These are phyloP conservation scores for Lepilemur ruficaudatus DNA, from an alignment of 2,797 vertebrate species.

Conservation along the genomic window DNA sequence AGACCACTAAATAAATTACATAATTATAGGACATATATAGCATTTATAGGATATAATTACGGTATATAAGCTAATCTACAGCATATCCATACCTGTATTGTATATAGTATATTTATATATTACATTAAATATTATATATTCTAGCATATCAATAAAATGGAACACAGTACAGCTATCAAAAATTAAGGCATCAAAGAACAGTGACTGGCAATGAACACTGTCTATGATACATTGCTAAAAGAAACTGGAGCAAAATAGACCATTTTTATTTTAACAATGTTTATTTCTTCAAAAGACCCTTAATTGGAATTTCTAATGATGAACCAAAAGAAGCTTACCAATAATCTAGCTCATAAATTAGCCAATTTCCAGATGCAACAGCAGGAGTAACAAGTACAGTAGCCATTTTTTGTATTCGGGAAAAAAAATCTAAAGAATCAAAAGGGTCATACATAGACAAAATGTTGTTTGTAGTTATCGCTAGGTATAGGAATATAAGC, in stretches of 20 bases:
- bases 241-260: not conserved
- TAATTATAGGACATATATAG: not conserved
- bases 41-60: not conserved
- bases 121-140: not conserved
- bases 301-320: conserved; percentile 23
- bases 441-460: not conserved
- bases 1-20: not conserved
- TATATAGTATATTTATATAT: not conserved
- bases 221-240: not conserved
- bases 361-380: not conserved
- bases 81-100: not conserved
- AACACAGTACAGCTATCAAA: not conserved
- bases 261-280: conserved; percentile 14
- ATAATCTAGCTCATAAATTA: conserved; percentile 13
- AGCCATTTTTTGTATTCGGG: not conserved
- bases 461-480: not conserved
- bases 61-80: not conserved
- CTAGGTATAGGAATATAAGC: not conserved
- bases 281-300: conserved; percentile 29
- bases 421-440: not conserved
- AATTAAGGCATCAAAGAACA: not conserved
- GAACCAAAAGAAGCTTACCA: not conserved
- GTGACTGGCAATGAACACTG: not conserved
- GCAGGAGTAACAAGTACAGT: not conserved
- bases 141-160: not conserved